Percentiles rank a stretch among this genome's conserved stretches.
Evolutionary conservation across 2,113 vertebrate genomes (phyloP).

Genomic region (Hipposideros armiger): DNA sequence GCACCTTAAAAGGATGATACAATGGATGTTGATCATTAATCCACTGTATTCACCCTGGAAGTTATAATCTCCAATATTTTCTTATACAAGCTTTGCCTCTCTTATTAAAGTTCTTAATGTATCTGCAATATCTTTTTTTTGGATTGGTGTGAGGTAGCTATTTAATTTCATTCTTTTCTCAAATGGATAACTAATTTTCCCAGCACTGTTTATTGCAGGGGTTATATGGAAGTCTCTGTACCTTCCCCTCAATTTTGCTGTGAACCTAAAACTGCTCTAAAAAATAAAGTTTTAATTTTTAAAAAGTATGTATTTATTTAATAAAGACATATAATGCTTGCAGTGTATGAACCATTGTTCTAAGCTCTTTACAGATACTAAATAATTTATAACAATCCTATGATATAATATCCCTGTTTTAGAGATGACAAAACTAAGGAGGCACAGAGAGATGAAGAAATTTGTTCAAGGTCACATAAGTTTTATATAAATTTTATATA

Average conservation of each 20-base stretch:
- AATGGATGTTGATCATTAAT: not conserved
- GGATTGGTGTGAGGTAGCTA: not conserved
- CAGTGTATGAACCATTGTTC: not conserved
- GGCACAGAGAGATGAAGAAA: not conserved
- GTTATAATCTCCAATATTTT: not conserved
- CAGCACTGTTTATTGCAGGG: no score
- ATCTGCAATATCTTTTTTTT: not conserved
- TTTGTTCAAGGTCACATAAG: conserved; percentile 6
- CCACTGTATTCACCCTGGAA: not conserved
- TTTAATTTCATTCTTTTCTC: no score
- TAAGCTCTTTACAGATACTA: not conserved
- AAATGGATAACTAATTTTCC: no score
- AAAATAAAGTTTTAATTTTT: not conserved
- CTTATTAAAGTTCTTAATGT: not conserved
- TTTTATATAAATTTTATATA: not conserved
- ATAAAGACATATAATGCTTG: not conserved
- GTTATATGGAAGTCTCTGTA: no score
- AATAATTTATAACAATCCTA: not conserved
- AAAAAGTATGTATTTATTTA: not conserved
- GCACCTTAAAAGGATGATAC: not conserved
- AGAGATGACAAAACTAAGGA: not conserved
- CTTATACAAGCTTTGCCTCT: conserved; percentile 6
- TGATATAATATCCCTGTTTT: not conserved
- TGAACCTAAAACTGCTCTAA: no score
- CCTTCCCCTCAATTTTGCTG: no score